These are phyloP conservation scores for Phragmatobia fuliginosa DNA, from an alignment of 2,888 invertebrate species.

Conservation along the genomic window DNA sequence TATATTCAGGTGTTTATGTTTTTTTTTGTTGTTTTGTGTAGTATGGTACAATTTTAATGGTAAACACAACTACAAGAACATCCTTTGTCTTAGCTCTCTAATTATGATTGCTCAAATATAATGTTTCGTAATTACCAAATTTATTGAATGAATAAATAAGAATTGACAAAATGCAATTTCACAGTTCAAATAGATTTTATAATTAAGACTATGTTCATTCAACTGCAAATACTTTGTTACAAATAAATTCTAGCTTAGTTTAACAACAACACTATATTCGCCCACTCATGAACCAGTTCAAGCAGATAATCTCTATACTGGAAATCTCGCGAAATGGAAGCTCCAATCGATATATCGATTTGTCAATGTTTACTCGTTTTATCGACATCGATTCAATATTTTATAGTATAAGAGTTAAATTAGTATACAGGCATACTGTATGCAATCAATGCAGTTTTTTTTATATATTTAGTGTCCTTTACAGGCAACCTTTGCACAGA, in stretches of 20 bases:
- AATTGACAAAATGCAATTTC: not conserved
- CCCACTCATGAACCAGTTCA: constrained; percentile 18
- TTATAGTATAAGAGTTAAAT: not conserved
- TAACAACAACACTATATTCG: constrained; percentile 13
- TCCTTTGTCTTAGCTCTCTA: too few species aligned
- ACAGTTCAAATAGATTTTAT: not conserved
- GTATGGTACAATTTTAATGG: too few species aligned
- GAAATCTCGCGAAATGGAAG: constrained; percentile 31
- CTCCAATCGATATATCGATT: constrained; percentile 39
- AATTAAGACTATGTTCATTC: not conserved
- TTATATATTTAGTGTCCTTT: too few species aligned
- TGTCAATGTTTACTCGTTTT: constrained; percentile 29
- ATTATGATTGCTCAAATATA: too few species aligned
- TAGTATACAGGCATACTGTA: not conserved
- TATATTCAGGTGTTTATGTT: too few species aligned
- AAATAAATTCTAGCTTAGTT: constrained; percentile 11
- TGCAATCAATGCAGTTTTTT: not conserved
- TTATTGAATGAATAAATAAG: not conserved
- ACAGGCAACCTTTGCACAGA: too few species aligned
- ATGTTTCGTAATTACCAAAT: too few species aligned
- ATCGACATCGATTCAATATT: constrained; percentile 22
- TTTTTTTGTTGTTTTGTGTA: too few species aligned
- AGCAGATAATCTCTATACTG: constrained; percentile 29
- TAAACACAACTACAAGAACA: too few species aligned
- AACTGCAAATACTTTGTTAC: constrained; percentile 2